Percentiles rank a stretch among this genome's conserved stretches.
These are phyloP conservation scores for Excalfactoria chinensis DNA, from an alignment of 2,113 vertebrate genomes.

Conservation along the genomic window DNA sequence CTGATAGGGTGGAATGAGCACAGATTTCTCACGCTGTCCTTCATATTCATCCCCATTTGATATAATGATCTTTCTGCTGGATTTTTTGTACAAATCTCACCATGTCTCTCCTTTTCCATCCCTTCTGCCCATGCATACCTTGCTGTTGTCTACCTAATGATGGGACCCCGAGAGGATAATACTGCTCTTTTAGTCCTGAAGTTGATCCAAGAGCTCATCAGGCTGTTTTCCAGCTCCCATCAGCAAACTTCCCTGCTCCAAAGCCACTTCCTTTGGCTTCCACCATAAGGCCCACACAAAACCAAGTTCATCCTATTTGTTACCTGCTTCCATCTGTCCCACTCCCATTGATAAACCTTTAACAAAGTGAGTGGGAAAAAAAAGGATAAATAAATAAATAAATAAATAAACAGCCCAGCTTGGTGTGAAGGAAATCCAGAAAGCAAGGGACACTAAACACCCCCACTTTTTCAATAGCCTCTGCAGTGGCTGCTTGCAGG, in stretches of 20 bases:
- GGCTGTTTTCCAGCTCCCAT: conserved; percentile 11
- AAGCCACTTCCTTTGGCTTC: background rate
- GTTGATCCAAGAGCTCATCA: background rate
- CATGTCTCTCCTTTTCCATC: background rate
- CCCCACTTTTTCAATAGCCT: background rate
- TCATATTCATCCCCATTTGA: background rate
- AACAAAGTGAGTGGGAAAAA: background rate
- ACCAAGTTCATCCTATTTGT: background rate
- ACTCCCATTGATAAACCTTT: background rate
- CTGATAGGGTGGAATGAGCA: background rate
- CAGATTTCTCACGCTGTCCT: background rate
- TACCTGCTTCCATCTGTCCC: background rate
- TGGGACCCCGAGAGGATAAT: background rate
- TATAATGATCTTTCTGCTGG: background rate
- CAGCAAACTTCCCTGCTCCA: conserved; percentile 13
- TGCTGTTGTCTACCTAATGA: background rate
- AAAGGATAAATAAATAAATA: no score
- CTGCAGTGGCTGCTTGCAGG: background rate
- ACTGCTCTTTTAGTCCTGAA: background rate
- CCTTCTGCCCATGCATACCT: background rate
- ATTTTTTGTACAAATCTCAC: background rate
- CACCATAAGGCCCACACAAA: background rate
- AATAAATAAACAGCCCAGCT: background rate
- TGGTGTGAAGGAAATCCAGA: background rate
- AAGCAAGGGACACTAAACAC: background rate